phyloP scores from a whole-genome alignment of 1,140 invertebrate species.

The Branchinecta lindahli region DNA sequence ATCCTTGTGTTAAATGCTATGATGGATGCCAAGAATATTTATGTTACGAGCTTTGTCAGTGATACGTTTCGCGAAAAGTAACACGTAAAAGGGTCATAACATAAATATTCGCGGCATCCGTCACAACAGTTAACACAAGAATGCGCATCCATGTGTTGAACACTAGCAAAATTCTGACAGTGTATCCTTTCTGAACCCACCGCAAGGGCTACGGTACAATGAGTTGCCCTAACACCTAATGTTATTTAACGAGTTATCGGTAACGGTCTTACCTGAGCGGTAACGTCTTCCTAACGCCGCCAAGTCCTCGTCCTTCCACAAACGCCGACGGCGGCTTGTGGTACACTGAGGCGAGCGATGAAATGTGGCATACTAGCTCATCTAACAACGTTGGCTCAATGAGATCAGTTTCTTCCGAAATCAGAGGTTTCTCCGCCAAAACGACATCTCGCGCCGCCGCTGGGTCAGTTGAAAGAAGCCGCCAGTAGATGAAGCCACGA shows the following conservation, averaged over 20 bases:
- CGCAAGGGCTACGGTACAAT: too few relatives aligned
- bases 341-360: conserved; percentile 94
- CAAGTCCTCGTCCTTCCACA: conserved; percentile 58
- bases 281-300: conserved; percentile 13
- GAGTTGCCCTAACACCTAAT: too few relatives aligned
- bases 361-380: conserved; percentile 98
- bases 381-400: conserved; percentile 93
- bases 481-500: conserved; percentile 99
- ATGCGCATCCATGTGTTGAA: too few relatives aligned
- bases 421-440: conserved; percentile 96
- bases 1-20: too few relatives aligned
- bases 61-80: too few relatives aligned
- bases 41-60: too few relatives aligned
- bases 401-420: conserved; percentile 97
- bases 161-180: too few relatives aligned
- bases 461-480: conserved; percentile 93
- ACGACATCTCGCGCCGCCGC: conserved; percentile 97
- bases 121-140: too few relatives aligned
- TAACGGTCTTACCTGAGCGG: conserved; percentile 25
- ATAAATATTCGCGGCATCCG: too few relatives aligned
- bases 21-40: too few relatives aligned
- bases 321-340: conserved; percentile 98
- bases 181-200: too few relatives aligned
- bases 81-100: too few relatives aligned
- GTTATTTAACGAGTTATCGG: conserved; percentile 20